phyloP scores from a whole-genome alignment of 2,888 invertebrate species.

The Cataglyphis cursor region DNA sequence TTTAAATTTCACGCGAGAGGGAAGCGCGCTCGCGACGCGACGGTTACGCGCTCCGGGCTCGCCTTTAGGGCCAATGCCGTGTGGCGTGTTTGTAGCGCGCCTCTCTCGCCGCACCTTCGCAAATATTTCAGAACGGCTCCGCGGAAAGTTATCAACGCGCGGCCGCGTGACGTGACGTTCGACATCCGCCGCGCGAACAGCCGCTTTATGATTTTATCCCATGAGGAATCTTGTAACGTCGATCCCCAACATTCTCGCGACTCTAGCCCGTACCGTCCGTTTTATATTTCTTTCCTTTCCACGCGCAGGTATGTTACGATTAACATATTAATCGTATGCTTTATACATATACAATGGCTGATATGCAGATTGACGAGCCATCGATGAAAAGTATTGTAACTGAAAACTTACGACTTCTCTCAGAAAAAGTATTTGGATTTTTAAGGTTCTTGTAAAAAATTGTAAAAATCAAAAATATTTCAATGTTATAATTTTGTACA shows the following conservation, averaged over 20 bases:
- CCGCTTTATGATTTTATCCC: slow-evolving; percentile 25
- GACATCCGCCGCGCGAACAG: not conserved
- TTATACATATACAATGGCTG: not conserved
- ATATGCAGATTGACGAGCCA: not conserved
- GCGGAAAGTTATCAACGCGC: slow-evolving; percentile 50
- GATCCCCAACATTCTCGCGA: not conserved
- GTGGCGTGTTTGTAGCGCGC: not conserved
- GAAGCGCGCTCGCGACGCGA: slow-evolving; percentile 41
- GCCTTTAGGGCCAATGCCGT: slow-evolving; percentile 33
- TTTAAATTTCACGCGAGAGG: slow-evolving; percentile 77
- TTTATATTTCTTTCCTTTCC: not conserved
- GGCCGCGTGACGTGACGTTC: slow-evolving; percentile 4
- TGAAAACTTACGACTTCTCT: not conserved
- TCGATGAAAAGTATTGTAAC: not conserved
- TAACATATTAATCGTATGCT: not conserved
- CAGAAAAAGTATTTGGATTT: not conserved
- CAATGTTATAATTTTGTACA: not conserved
- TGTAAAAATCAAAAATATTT: not conserved
- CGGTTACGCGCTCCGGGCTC: slow-evolving; percentile 36
- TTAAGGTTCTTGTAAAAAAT: not conserved
- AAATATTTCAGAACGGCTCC: slow-evolving; percentile 42
- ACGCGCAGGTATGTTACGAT: not conserved
- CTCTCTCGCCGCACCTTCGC: slow-evolving; percentile 32
- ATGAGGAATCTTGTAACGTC: not conserved
- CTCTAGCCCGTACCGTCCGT: not conserved